Evolutionary conservation across 1,140 invertebrate species (phyloP), one percentile per base, ranked within the genome.

Genomic region (Hylaeus anthracinus): DNA sequence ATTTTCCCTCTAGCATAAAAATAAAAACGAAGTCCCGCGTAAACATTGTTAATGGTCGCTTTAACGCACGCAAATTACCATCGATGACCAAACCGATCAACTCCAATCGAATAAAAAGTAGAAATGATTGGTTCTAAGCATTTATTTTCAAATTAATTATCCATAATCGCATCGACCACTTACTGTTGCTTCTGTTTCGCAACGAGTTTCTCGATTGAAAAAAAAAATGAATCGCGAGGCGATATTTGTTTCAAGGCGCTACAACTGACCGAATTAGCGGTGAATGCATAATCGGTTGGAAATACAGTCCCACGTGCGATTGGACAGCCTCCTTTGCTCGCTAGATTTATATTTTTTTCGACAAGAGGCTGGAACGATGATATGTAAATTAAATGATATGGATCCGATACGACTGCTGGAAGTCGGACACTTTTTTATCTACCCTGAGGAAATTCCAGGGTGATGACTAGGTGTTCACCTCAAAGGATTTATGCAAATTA

Each of bases 211-310:
- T 63, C 72, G 26, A 26, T 26, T 26, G 26, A 26, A 26, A 26
- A 26, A 26, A 26, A 55, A 12, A 67, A 56, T 2, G 45, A 51
- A 69, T 75, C 53, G 71, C 53, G 65, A 43, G 55, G 37, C 48
- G 43, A 73, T 39, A 41, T 64, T 64, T 10, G 14, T 15, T 69
- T 72, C 67, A 78, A 78, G 58, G 67, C 61, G 41, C 37, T 58
- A 67, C 67, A 71, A 70, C 53, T 56, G 75, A 78, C 75, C 56
- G 75, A 78, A 78, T 78, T 72, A 78, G 3, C 14, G 6, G 5
- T 51, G 66, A 77, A 70, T 78, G 45, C 56, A 61, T 77, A 70
- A 77, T 70, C 55, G 69, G 0, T 58, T 71, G 45, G 45, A 51
- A 67, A 67, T 37, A 45, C n/a, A 67, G 65, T 51, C 65, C 65